phyloP scores from a whole-genome alignment of 2,113 vertebrate species.

The Alouatta palliata region DNA sequence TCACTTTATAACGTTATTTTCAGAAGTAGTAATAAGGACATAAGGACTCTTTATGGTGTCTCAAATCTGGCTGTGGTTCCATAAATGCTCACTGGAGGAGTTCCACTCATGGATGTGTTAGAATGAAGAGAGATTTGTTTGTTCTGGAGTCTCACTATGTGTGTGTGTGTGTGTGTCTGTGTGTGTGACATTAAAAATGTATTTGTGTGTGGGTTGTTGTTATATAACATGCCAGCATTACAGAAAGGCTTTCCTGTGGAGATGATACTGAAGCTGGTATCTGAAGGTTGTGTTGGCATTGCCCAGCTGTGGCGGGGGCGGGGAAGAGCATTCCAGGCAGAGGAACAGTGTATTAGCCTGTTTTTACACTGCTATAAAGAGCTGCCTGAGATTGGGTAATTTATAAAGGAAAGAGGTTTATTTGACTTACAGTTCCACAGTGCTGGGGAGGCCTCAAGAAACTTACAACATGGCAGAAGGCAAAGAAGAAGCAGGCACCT shows the following conservation, averaged over 20 bases:
- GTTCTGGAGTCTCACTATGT: background rate
- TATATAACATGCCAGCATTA: too few species aligned
- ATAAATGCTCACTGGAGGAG: background rate
- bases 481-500: too few species aligned
- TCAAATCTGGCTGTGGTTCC: background rate
- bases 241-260: background rate
- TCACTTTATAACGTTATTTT: background rate
- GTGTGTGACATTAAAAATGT: background rate
- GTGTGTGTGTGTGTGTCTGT: background rate
- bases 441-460: too few species aligned
- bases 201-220: too few species aligned
- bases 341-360: background rate
- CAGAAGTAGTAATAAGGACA: background rate
- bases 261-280: background rate
- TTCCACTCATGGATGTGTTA: background rate
- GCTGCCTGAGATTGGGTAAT: too few species aligned
- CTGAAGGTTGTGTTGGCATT: background rate
- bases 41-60: fast-evolving
- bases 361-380: too few species aligned
- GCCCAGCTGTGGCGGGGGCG: background rate
- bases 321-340: background rate
- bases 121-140: background rate
- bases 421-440: too few species aligned
- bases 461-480: too few species aligned
- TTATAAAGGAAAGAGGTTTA: too few species aligned